phyloP scores from a whole-genome alignment of 2,113 vertebrate genomes.

The Phalacrocorax pelagicus region DNA sequence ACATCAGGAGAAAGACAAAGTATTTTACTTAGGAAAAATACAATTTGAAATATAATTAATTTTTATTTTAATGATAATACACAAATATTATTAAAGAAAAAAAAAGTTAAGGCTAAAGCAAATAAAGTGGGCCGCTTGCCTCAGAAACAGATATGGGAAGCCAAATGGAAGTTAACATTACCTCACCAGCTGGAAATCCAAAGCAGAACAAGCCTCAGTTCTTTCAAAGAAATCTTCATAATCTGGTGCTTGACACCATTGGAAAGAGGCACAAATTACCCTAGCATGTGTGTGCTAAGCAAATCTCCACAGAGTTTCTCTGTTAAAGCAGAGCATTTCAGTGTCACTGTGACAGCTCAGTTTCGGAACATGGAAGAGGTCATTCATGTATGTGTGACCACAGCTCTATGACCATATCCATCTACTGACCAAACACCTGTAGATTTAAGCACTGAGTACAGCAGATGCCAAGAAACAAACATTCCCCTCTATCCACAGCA shows the following conservation, averaged over 20 bases:
- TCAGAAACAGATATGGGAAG: neutral
- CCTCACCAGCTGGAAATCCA: neutral
- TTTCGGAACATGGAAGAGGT: fast-evolving
- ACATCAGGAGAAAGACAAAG: neutral
- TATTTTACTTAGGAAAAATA: neutral
- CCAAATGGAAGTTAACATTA: neutral
- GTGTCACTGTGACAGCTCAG: fast-evolving
- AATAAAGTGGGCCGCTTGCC: neutral
- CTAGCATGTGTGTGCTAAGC: fast-evolving
- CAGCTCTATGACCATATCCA: fast-evolving
- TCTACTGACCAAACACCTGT: neutral
- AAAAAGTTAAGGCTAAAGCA: neutral
- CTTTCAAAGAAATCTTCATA: neutral
- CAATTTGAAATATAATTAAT: neutral
- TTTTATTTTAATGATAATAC: neutral
- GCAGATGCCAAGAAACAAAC: neutral
- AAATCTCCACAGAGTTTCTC: neutral
- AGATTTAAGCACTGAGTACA: fast-evolving
- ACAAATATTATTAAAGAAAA: neutral
- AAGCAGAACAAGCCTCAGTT: neutral
- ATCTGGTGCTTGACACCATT: neutral
- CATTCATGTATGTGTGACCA: fast-evolving
- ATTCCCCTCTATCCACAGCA: neutral
- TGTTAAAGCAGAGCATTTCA: neutral
- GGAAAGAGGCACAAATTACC: neutral